phyloP scores from a whole-genome alignment of 2,888 invertebrate genomes.

The Podotricha telesiphe region DNA sequence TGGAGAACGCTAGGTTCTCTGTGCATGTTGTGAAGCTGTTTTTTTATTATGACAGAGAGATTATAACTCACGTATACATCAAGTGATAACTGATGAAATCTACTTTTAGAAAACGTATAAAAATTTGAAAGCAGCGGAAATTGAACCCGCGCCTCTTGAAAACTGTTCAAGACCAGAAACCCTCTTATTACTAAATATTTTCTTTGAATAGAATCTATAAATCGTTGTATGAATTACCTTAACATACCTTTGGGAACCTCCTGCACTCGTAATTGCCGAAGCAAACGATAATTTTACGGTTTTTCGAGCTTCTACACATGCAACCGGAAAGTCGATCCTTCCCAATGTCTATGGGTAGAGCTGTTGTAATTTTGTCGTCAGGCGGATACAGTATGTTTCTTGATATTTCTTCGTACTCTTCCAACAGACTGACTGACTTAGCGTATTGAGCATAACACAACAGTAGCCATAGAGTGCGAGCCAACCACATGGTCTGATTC shows the following conservation, averaged over 20 bases:
- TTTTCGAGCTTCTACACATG: conserved; percentile 70
- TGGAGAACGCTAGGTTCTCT: too few species aligned
- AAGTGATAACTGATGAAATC: too few species aligned
- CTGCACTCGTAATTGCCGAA: conserved; percentile 80
- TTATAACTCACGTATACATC: too few species aligned
- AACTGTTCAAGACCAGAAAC: too few species aligned
- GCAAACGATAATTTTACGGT: conserved; percentile 69
- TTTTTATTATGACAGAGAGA: too few species aligned
- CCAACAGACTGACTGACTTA: conserved; percentile 59
- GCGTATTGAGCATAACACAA: conserved; percentile 68
- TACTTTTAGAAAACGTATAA: too few species aligned
- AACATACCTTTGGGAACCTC: conserved; percentile 72
- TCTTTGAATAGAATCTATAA: too few species aligned
- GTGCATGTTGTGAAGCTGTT: too few species aligned
- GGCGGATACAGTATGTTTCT: conserved; percentile 55
- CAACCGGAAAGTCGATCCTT: conserved; percentile 75
- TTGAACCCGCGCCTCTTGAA: too few species aligned
- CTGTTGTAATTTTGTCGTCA: conserved; percentile 54
- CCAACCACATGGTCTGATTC: conserved; percentile 57
- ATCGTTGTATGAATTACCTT: too few species aligned
- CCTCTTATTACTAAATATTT: too few species aligned
- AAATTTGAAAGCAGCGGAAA: too few species aligned
- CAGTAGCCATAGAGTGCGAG: conserved; percentile 68
- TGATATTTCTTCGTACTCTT: conserved; percentile 63
- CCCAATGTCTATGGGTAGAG: conserved; percentile 64